Conservation (phyloP, 2,113 vertebrate species). For the Manacus vitellinus region DNA sequence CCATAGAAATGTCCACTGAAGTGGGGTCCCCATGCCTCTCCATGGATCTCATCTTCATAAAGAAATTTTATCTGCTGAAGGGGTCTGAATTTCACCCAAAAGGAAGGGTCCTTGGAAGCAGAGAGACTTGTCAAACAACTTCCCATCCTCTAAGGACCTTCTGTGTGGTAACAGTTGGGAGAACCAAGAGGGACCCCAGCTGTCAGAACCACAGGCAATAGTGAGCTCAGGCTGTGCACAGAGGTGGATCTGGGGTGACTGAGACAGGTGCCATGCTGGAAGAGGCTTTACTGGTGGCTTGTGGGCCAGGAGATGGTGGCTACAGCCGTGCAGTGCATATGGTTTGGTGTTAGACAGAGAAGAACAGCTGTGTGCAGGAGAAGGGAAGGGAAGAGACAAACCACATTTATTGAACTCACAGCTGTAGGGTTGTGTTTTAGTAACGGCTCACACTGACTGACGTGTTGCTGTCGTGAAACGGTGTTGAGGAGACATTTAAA, state of each 20-base stretch:
- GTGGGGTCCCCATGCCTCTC: background rate
- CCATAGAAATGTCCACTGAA: accelerated
- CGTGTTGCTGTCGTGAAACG: background rate
- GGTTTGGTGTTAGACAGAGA: background rate
- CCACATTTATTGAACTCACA: background rate
- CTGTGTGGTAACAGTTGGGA: background rate
- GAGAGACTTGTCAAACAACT: background rate
- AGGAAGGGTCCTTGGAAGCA: background rate
- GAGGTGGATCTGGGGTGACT: accelerated
- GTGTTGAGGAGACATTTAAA: background rate
- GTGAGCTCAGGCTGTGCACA: background rate
- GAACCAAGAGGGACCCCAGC: background rate
- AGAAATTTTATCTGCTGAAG: background rate
- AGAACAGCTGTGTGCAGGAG: background rate
- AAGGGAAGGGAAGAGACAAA: background rate
- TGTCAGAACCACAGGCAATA: accelerated
- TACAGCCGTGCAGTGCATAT: background rate
- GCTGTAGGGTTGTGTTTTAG: background rate
- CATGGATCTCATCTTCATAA: background rate
- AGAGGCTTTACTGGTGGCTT: background rate
- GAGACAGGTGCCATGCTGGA: background rate
- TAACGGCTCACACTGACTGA: background rate
- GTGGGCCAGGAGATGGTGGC: background rate
- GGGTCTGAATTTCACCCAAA: background rate
- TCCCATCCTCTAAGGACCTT: background rate